phyloP scores from a whole-genome alignment of 2,113 vertebrate genomes.

The Syrrhaptes paradoxus region DNA sequence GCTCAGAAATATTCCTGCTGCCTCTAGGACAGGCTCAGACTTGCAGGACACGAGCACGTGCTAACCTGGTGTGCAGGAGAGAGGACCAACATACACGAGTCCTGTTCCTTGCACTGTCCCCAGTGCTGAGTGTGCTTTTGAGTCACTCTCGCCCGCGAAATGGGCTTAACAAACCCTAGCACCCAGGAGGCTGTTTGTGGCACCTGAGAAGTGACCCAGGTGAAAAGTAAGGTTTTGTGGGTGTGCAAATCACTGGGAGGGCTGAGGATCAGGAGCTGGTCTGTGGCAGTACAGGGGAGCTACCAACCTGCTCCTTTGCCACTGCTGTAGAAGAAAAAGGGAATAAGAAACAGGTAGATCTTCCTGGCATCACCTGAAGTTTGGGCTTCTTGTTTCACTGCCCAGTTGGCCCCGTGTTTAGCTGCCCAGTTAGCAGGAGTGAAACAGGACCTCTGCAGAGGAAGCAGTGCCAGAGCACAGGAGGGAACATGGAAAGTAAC shows the following conservation, averaged over 20 bases:
- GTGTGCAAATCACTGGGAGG: background rate
- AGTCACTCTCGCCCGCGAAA: background rate
- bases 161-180: background rate
- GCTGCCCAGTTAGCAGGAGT: background rate
- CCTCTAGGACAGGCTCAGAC: background rate
- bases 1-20: background rate
- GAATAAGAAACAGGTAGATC: background rate
- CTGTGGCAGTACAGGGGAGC: background rate
- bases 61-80: background rate
- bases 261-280: background rate
- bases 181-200: background rate
- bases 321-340: background rate
- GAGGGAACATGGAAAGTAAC: background rate
- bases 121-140: background rate
- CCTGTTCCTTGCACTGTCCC: background rate
- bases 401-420: background rate
- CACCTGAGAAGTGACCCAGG: background rate
- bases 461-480: background rate
- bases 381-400: background rate
- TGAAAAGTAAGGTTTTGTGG: accelerated
- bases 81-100: background rate
- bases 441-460: background rate
- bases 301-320: background rate
- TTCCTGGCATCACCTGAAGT: background rate
- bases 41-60: accelerated